Conservation (phyloP, 2,797 vertebrate genomes). For the Sebastiscus tertius region DNA sequence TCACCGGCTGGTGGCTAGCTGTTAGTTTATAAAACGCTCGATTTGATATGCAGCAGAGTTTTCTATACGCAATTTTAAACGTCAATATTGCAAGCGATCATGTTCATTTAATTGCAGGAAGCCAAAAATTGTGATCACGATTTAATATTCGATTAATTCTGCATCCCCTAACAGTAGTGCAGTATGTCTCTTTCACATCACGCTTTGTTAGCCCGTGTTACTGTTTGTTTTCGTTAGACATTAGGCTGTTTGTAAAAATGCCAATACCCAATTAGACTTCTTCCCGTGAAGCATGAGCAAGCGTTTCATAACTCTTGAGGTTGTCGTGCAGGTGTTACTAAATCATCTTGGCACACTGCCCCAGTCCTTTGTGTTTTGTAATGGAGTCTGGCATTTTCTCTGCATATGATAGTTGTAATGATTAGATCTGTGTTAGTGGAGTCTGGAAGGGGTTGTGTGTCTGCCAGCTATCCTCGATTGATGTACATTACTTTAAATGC, state of each 20-base stretch:
- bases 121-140: too few relatives aligned
- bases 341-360: conserved; percentile 6
- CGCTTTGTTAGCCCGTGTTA: not conserved
- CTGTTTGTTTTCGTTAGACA: not conserved
- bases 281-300: not conserved
- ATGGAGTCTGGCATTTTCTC: not conserved
- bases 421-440: conserved; percentile 3
- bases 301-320: not conserved
- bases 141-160: too few relatives aligned
- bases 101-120: too few relatives aligned
- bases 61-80: too few relatives aligned
- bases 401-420: not conserved
- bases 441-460: not conserved
- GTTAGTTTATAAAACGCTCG: too few relatives aligned
- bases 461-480: not conserved
- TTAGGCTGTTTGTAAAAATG: not conserved
- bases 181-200: too few relatives aligned
- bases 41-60: too few relatives aligned
- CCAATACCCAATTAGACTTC: not conserved
- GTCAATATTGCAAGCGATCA: too few relatives aligned
- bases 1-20: too few relatives aligned
- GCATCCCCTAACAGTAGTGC: too few relatives aligned
- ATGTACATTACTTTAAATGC: conserved; percentile 1
- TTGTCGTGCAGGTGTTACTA: not conserved
- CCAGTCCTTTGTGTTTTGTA: not conserved